phyloP scores from a whole-genome alignment of 2,888 invertebrate species.

The Drosophila putrida region DNA sequence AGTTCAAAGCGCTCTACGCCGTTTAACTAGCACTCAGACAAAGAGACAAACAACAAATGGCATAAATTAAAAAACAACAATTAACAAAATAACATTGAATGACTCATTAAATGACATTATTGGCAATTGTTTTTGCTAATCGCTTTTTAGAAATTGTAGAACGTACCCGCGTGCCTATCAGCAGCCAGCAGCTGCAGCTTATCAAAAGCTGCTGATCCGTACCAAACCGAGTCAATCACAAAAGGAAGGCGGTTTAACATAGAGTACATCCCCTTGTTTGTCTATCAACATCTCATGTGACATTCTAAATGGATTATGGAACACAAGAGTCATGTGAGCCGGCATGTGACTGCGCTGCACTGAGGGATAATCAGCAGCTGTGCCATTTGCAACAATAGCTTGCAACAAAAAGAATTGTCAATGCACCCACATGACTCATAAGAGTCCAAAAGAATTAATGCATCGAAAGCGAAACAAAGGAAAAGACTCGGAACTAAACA shows the following conservation, averaged over 20 bases:
- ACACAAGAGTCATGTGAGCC: conserved; percentile 62
- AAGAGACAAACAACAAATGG: conserved; percentile 15
- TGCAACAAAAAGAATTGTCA: conserved; percentile 16
- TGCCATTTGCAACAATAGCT: conserved; percentile 11
- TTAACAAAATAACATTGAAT: conserved; percentile 10
- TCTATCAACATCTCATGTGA: conserved; percentile 45
- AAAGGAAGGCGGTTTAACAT: conserved; percentile 23
- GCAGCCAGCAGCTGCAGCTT: conserved; percentile 5
- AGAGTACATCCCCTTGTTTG: neutral
- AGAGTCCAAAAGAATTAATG: conserved; percentile 25
- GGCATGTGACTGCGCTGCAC: conserved; percentile 61
- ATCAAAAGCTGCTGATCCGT: conserved; percentile 35
- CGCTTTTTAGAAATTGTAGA: conserved; percentile 12
- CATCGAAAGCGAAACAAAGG: conserved; percentile 15
- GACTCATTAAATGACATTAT: conserved; percentile 27
- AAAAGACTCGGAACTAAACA: conserved; percentile 24
- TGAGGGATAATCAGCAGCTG: conserved; percentile 36
- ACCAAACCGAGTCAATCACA: conserved; percentile 16
- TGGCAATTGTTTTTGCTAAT: conserved; percentile 14
- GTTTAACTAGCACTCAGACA: conserved; percentile 31
- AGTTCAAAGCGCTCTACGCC: conserved; percentile 42
- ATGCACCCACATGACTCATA: conserved; percentile 40
- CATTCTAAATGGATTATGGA: conserved; percentile 28
- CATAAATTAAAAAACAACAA: conserved; percentile 20
- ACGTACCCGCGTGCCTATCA: conserved; percentile 39